Base-by-base conservation (phyloP, 1,140 invertebrate species). In the Conus ventricosus region DNA sequence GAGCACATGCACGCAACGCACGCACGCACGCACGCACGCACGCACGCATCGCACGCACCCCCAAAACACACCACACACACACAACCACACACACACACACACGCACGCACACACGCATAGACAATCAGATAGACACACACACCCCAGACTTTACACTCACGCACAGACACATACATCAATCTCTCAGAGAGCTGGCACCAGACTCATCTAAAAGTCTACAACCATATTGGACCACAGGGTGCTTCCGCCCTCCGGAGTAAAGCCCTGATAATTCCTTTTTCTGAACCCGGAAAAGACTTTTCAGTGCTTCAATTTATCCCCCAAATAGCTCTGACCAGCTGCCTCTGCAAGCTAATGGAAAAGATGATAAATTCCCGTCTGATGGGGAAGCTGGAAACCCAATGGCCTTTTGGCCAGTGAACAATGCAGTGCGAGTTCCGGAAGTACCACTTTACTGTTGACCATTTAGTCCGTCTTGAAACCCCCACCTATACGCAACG, bases 61-160 rank as follows among this genome's bases (percentile, higher is more conserved):
- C n/a, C n/a, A n/a, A n/a, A n/a, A 87, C 60, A 87, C 76, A 87
- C n/a, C 76, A 87, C 67, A 87, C 54, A 80, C 27, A 80, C n/a
- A 87, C 75, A 87, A 5, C 54, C 27, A 87, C 25, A 80, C 27
- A 80, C 55, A 80, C 75, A 87, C 55, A 87, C 75, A 87, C 23
- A 87, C 54, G 55, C 54, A 83, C 54, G 27, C 25, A 83, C 87
- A 83, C 80, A 88, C 17, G 55, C 63, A 88, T 23, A 60, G 11
- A 27, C 23, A 23, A 11, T 8, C 63, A 87, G 8, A 87, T 2
- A 54, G 11, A 76, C 20, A 87, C 85, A 76, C 25, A n/a, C 27
- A 84, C n/a, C 57, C 76, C 25, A 75, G 6, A 88, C 39, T n/a
- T 84, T 2, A 82, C 6, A 88, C 23, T 83, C 17, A 87, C 67